phyloP scores from a whole-genome alignment of 2,797 vertebrate species.

The Melanotaenia maccullochi region DNA sequence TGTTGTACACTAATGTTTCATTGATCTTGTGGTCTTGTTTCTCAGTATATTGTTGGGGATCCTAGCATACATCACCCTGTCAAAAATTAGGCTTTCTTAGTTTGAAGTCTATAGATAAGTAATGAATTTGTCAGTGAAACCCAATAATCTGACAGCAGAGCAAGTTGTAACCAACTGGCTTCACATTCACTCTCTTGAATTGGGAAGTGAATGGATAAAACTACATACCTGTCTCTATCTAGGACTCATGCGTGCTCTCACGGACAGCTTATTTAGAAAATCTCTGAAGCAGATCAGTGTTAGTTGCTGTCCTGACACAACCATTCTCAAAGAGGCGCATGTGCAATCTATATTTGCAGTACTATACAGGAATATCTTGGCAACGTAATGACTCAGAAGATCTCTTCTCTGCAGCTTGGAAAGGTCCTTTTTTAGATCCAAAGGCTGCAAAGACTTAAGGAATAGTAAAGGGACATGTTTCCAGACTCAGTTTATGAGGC shows the following conservation, averaged over 20 bases:
- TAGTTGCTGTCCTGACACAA: conserved; percentile 33
- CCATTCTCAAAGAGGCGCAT: conserved; percentile 14
- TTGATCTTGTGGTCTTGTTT: not conserved
- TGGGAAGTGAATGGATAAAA: conserved; percentile 43
- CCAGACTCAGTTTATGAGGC: conserved; percentile 72
- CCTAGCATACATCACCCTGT: not conserved
- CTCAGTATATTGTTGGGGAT: not conserved
- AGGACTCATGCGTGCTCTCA: conserved; percentile 43
- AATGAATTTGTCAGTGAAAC: conserved; percentile 47
- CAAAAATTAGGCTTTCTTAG: conserved; percentile 2
- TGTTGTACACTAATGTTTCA: not conserved
- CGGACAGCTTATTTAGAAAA: conserved; percentile 46
- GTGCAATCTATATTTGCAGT: conserved; percentile 31
- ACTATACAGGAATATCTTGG: conserved; percentile 46
- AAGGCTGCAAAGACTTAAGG: conserved; percentile 58
- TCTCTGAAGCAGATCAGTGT: conserved; percentile 36
- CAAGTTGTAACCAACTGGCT: conserved; percentile 43
- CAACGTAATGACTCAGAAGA: conserved; percentile 48
- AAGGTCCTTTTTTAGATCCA: conserved; percentile 58
- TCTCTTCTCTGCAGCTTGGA: conserved; percentile 53
- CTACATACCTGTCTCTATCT: conserved; percentile 43
- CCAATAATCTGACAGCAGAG: conserved; percentile 53
- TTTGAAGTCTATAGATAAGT: conserved; percentile 31
- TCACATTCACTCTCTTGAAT: conserved; percentile 15
- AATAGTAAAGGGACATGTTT: conserved; percentile 69